Evolutionary conservation across 2,888 invertebrate genomes (phyloP).

Genomic region (Gastracanthus pulcherrimus): DNA sequence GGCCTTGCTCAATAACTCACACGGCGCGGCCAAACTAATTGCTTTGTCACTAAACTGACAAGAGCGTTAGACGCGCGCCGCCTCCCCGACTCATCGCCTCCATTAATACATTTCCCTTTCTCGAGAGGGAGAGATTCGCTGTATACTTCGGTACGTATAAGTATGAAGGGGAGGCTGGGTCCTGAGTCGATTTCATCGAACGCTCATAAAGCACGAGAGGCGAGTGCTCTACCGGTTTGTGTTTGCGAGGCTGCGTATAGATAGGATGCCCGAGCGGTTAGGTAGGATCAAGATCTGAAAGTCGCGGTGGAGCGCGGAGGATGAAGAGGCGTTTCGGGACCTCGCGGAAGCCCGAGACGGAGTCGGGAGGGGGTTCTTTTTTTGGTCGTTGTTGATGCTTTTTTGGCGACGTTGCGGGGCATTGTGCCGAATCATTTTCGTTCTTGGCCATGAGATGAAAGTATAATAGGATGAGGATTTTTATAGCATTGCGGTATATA

Average conservation of each 20-base stretch:
- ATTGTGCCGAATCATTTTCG: conserved; percentile 32
- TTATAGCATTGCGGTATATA: not conserved
- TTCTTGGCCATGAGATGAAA: not conserved
- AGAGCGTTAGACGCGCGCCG: not conserved
- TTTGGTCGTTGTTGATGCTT: not conserved
- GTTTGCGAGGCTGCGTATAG: not conserved
- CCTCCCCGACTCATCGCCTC: not conserved
- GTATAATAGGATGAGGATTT: not conserved
- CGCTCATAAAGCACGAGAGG: conserved; percentile 13
- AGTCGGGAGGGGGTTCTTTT: not conserved
- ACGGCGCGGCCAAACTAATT: conserved; percentile 15
- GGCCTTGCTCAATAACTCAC: conserved; percentile 38
- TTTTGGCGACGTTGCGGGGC: not conserved
- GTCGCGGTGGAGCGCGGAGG: not conserved
- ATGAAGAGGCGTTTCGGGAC: conserved; percentile 51
- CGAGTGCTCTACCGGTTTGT: not conserved
- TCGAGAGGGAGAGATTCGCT: not conserved
- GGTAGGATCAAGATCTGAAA: conserved; percentile 45
- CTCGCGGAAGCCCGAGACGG: conserved; percentile 29
- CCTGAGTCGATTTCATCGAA: conserved; percentile 27
- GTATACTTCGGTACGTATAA: not conserved
- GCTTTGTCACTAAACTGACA: conserved; percentile 36
- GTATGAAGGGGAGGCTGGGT: not conserved
- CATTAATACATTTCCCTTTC: not conserved
- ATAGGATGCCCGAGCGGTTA: not conserved